Conservation (phyloP, 1,140 invertebrate genomes). For the Drosophila oshimai region DNA sequence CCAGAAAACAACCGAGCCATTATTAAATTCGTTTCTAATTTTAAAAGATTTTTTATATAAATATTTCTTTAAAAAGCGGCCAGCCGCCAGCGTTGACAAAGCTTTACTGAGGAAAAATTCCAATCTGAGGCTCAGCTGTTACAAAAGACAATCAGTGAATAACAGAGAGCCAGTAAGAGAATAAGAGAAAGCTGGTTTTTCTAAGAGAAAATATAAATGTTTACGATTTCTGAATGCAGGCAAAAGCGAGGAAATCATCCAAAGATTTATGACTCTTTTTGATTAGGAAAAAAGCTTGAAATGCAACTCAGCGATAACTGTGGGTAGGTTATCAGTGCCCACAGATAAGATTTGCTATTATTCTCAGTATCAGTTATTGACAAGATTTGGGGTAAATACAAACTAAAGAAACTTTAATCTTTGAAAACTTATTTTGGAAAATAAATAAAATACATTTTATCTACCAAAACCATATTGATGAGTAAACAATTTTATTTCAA, state of each 20-base stretch:
- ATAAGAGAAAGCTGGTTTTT: not conserved
- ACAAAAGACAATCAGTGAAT: slow-evolving; percentile 26
- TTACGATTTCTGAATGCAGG: not conserved
- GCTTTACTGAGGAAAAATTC: slow-evolving; percentile 37
- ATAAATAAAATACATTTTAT: too few relatives aligned
- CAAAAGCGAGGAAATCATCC: not conserved
- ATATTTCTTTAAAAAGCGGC: slow-evolving; percentile 9
- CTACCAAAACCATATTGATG: too few relatives aligned
- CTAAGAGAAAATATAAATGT: slow-evolving; percentile 12
- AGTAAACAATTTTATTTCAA: too few relatives aligned
- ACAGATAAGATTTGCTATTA: slow-evolving; percentile 22
- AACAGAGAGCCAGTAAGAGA: not conserved
- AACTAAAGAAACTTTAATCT: too few relatives aligned
- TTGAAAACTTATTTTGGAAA: too few relatives aligned
- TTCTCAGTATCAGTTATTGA: not conserved
- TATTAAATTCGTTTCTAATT: slow-evolving; percentile 1
- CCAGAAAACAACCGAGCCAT: slow-evolving; percentile 53
- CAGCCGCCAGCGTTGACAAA: slow-evolving; percentile 25
- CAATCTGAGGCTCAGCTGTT: slow-evolving; percentile 38
- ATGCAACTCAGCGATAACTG: slow-evolving; percentile 10
- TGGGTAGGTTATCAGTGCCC: slow-evolving; percentile 5
- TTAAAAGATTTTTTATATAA: not conserved
- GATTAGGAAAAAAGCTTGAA: slow-evolving; percentile 32
- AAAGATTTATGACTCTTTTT: slow-evolving; percentile 11
- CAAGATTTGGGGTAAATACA: too few relatives aligned